phyloP scores from a whole-genome alignment of 2,888 invertebrate species.

The Antheraea assamensis region DNA sequence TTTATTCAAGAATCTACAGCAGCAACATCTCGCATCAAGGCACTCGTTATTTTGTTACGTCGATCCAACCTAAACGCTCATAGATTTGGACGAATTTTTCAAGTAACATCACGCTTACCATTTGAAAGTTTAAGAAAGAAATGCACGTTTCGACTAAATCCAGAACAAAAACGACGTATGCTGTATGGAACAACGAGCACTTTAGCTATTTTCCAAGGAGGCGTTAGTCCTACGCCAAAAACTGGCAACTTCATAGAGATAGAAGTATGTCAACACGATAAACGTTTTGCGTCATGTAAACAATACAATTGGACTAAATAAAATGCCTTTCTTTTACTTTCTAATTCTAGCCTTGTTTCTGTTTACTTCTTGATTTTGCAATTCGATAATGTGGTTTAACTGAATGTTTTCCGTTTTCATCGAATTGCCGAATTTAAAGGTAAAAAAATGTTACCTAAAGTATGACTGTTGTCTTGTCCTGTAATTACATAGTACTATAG shows the following conservation, averaged over 20 bases:
- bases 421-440: too few species aligned
- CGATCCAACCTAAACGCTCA: background rate
- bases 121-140: background rate
- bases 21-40: background rate
- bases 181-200: slow-evolving; percentile 5
- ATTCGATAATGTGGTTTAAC: background rate
- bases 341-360: background rate
- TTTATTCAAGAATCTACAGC: background rate
- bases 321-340: background rate
- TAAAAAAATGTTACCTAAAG: too few species aligned
- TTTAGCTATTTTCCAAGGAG: background rate
- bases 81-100: background rate
- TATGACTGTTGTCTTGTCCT: too few species aligned
- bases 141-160: background rate
- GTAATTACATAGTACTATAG: too few species aligned
- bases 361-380: background rate
- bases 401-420: background rate
- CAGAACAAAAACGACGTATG: background rate
- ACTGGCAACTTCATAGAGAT: background rate
- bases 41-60: background rate
- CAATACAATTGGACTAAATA: slow-evolving; percentile 2
- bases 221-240: background rate
- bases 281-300: background rate
- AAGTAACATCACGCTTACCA: background rate
- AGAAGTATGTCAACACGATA: background rate